phyloP scores from a whole-genome alignment of 2,797 vertebrate species.

The Percopsis omiscomaycus region DNA sequence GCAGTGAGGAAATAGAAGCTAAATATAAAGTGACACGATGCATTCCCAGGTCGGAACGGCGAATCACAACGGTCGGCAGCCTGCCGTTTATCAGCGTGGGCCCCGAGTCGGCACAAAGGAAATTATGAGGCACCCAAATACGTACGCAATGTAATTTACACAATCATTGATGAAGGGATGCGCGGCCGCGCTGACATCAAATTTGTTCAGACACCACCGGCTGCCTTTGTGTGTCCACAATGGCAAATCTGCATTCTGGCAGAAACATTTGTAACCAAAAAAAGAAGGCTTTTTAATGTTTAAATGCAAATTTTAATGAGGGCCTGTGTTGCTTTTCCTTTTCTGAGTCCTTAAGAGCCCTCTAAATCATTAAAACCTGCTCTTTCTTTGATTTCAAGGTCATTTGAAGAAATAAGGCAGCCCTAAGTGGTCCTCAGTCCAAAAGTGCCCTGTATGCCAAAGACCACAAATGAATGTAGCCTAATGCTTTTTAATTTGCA shows the following conservation, averaged over 20 bases:
- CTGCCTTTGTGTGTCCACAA: constrained; percentile 65
- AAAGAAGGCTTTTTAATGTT: constrained; percentile 65
- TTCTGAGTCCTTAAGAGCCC: constrained; percentile 71
- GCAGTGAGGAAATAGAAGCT: constrained; percentile 66
- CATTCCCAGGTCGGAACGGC: constrained; percentile 64
- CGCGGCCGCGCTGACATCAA: constrained; percentile 61
- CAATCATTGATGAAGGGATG: constrained; percentile 54
- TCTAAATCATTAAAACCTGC: constrained; percentile 79
- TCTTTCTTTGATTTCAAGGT: constrained; percentile 79
- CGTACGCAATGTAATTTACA: constrained; percentile 60
- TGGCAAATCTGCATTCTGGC: constrained; percentile 57
- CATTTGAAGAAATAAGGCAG: constrained; percentile 76
- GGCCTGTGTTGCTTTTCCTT: constrained; percentile 66
- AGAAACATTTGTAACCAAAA: constrained; percentile 74
- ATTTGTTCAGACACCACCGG: constrained; percentile 57
- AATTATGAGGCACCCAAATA: constrained; percentile 59
- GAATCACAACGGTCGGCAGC: constrained; percentile 56
- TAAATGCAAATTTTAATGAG: constrained; percentile 79
- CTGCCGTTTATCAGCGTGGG: constrained; percentile 54
- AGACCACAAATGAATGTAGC: constrained; percentile 76
- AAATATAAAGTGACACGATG: constrained; percentile 70
- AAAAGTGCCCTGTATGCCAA: constrained; percentile 76
- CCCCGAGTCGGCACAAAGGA: constrained; percentile 34
- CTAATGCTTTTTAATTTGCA: constrained; percentile 80
- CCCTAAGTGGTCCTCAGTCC: constrained; percentile 76